Percentiles rank a stretch among this genome's conserved stretches.
Conservation (phyloP, 2,888 invertebrate genomes). For the Platycheirus rosarum region DNA sequence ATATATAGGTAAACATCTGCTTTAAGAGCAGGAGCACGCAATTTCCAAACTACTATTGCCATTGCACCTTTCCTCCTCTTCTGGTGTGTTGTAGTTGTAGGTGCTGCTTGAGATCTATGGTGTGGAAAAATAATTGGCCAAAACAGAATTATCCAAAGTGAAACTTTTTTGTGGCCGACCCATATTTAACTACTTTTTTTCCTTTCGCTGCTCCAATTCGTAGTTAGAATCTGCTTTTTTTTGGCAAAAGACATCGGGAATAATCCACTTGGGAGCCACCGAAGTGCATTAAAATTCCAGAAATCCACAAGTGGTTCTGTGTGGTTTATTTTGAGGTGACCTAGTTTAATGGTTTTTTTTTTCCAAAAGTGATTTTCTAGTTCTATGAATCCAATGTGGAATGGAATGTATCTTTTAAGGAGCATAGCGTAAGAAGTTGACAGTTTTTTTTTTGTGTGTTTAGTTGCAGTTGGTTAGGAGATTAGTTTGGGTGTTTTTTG, state of each 20-base stretch:
- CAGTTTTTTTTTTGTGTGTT: constrained; percentile 16
- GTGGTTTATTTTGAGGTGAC: constrained; percentile 32
- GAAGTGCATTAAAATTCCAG: constrained; percentile 58
- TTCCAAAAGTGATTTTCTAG: constrained; percentile 35
- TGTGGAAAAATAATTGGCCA: constrained; percentile 61
- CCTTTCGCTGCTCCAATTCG: no score
- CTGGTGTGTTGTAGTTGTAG: constrained; percentile 1
- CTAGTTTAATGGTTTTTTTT: constrained; percentile 31
- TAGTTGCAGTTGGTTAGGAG: neutral
- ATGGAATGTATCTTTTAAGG: constrained; percentile 41
- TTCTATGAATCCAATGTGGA: constrained; percentile 17
- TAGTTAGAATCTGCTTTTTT: constrained; percentile 3
- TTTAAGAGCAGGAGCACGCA: neutral
- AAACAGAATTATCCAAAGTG: constrained; percentile 32
- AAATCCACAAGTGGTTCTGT: constrained; percentile 60
- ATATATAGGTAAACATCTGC: constrained; percentile 7
- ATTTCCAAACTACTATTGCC: constrained; percentile 26
- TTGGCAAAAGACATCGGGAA: constrained; percentile 17
- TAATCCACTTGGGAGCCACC: constrained; percentile 19
- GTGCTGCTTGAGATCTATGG: constrained; percentile 46
- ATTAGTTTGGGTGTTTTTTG: constrained; percentile 4
- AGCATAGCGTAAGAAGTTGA: constrained; percentile 38
- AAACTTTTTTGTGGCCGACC: constrained; percentile 50
- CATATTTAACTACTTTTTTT: constrained; percentile 14
- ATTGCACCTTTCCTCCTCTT: neutral